These are phyloP conservation scores for Drosophila prolongata DNA, from an alignment of 2,888 invertebrate species.

Conservation along the genomic window DNA sequence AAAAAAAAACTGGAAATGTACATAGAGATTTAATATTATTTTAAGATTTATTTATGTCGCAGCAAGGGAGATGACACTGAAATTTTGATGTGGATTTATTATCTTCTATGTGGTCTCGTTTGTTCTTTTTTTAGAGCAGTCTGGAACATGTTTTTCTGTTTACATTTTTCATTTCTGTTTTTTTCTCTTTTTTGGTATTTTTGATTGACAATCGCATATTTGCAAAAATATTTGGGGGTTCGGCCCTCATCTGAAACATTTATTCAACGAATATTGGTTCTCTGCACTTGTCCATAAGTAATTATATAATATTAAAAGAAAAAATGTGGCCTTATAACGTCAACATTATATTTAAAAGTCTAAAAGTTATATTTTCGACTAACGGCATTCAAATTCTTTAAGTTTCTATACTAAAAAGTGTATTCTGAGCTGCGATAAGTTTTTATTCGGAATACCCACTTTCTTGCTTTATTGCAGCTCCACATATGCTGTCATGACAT, in stretches of 20 bases:
- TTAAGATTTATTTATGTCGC: conserved; percentile 57
- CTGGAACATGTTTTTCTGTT: conserved; percentile 55
- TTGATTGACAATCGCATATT: conserved; percentile 60
- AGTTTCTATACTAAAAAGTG: neutral
- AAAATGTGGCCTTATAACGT: too few relatives aligned
- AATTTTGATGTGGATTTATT: conserved; percentile 26
- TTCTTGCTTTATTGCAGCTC: conserved; percentile 34
- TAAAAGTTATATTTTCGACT: too few relatives aligned
- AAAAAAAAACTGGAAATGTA: neutral
- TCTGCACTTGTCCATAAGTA: neutral
- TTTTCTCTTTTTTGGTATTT: conserved; percentile 17
- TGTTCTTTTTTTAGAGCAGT: conserved; percentile 12
- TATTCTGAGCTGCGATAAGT: neutral
- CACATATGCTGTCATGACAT: conserved; percentile 46
- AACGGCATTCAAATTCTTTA: too few relatives aligned
- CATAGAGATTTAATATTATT: conserved; percentile 26
- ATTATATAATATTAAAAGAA: too few relatives aligned
- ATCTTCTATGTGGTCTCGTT: conserved; percentile 23
- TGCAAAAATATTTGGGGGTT: conserved; percentile 22
- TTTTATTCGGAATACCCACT: neutral
- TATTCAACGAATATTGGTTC: neutral
- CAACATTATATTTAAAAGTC: too few relatives aligned
- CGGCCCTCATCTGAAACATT: neutral
- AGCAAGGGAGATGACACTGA: conserved; percentile 50
- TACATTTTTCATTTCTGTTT: conserved; percentile 33